Evolutionary conservation across 2,888 invertebrate species (phyloP), one percentile per base, ranked within the genome.

Genomic region (Synergus laeviventris): DNA sequence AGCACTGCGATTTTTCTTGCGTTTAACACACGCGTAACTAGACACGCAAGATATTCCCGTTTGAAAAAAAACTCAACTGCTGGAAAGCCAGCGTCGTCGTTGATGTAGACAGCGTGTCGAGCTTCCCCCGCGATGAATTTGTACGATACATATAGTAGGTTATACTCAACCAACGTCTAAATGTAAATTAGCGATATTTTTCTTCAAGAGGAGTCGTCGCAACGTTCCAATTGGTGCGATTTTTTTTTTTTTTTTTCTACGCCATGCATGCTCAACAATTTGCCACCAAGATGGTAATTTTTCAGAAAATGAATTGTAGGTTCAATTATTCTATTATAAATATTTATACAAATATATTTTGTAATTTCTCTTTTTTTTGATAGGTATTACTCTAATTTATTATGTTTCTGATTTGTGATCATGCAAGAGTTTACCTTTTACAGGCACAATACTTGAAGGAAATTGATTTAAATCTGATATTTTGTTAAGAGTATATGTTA

Each of bases 81-180:
- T 16, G 31, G 49, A 9, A 49, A 70, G 24, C 31, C 31, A 70
- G 70, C 70, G 45, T 60, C 73, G 76, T 76, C 76, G 66, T 76
- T 74, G 39, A 49, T 39, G 73, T 66, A 75, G 38, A 56, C 24
- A 56, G 66, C 54, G 75, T 66, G 61, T 74, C 60, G 60, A 54
- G 66, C 66, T 66, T 38, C 56, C 54, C 21, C 64, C 38, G 62
- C 66, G 66, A n/a, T 75, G 54, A 59, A 64, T 78, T 78, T 78
- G 76, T 78, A 76, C 64, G 66, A 78, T 74, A 73, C 56, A n/a
- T 21, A 36, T 45, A n/a, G n/a, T n/a, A n/a, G n/a, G 76, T 76
- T 74, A 75, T 75, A 66, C 66, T n/a, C 38, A 66, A 42, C 39
- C 24, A 24, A 62, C 49, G 66, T 60, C 21, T 76, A 60, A 74